These are phyloP conservation scores for Panzeria rudis DNA, from an alignment of 2,888 invertebrate species.

Conservation along the genomic window DNA sequence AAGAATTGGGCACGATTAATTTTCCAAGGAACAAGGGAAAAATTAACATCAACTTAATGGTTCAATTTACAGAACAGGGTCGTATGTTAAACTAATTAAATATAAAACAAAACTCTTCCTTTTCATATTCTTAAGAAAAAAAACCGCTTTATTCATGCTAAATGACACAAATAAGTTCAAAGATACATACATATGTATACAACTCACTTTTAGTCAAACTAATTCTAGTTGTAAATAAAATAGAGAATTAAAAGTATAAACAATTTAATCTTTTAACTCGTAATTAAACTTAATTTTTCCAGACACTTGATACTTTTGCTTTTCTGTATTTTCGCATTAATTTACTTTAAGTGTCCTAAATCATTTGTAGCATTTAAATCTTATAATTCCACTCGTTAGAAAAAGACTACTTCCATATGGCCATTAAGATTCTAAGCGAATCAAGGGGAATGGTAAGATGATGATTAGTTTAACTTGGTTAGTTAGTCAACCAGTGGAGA, in stretches of 20 bases:
- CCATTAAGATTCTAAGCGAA: slow-evolving; percentile 3
- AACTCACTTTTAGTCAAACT: not conserved
- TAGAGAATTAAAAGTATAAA: slow-evolving; percentile 11
- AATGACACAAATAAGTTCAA: not conserved
- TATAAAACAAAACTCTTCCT: too few relatives aligned
- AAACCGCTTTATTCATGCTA: not conserved
- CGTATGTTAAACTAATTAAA: too few relatives aligned
- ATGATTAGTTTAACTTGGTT: slow-evolving; percentile 34
- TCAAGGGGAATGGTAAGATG: not conserved
- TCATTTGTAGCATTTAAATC: slow-evolving; percentile 64
- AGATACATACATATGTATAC: not conserved
- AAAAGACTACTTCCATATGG: slow-evolving; percentile 15
- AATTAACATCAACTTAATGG: too few relatives aligned
- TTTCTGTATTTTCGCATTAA: slow-evolving; percentile 4
- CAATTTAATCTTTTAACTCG: slow-evolving; percentile 49
- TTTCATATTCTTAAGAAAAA: too few relatives aligned
- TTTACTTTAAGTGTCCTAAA: slow-evolving; percentile 53
- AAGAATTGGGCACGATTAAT: too few relatives aligned
- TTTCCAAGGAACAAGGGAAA: too few relatives aligned
- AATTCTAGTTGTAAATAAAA: not conserved
- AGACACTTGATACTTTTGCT: slow-evolving; percentile 46
- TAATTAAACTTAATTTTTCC: slow-evolving; percentile 60
- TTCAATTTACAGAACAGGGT: too few relatives aligned
- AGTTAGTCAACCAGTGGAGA: not conserved
- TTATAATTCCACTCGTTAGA: slow-evolving; percentile 27